These are phyloP conservation scores for Exephanes ischioxanthus DNA, from an alignment of 2,888 invertebrate species.

Conservation along the genomic window DNA sequence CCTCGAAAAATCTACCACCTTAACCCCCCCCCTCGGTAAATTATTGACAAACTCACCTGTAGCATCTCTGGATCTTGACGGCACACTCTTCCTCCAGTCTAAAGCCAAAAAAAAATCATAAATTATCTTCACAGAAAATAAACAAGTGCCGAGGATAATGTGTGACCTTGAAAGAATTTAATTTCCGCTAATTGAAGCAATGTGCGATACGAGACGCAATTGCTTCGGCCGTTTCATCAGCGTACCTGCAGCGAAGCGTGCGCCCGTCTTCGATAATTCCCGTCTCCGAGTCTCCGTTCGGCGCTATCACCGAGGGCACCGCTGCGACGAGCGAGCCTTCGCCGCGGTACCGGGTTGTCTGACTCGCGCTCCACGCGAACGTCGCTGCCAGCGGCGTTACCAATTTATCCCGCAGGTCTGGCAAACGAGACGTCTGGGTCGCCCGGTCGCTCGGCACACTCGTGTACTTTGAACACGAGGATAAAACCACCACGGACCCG, in stretches of 20 bases:
- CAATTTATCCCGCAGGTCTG: conserved; percentile 75
- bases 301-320: not conserved
- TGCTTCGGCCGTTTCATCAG: conserved; percentile 8
- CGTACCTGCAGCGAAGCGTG: conserved; percentile 36
- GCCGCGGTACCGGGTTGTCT: not conserved
- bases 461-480: conserved; percentile 71
- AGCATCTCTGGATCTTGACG: conserved; percentile 78
- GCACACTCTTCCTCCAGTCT: conserved; percentile 71
- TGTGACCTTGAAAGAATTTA: not conserved
- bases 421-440: conserved; percentile 75
- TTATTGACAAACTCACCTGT: conserved; percentile 73
- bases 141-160: not conserved
- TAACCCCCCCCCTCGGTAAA: not conserved
- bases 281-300: not conserved
- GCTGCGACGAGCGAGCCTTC: not conserved
- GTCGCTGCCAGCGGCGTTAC: conserved; percentile 66
- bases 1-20: too few species aligned
- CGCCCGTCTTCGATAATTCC: conserved; percentile 19
- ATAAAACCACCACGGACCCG: conserved; percentile 36
- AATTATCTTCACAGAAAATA: not conserved
- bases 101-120: conserved; percentile 25
- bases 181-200: conserved; percentile 1
- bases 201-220: not conserved
- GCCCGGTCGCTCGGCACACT: conserved; percentile 70
- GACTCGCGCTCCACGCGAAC: not conserved